Percentiles rank a stretch among this genome's conserved stretches.
These are phyloP conservation scores for Accipiter virgatus DNA, from an alignment of 2,113 vertebrate species.

Conservation along the genomic window DNA sequence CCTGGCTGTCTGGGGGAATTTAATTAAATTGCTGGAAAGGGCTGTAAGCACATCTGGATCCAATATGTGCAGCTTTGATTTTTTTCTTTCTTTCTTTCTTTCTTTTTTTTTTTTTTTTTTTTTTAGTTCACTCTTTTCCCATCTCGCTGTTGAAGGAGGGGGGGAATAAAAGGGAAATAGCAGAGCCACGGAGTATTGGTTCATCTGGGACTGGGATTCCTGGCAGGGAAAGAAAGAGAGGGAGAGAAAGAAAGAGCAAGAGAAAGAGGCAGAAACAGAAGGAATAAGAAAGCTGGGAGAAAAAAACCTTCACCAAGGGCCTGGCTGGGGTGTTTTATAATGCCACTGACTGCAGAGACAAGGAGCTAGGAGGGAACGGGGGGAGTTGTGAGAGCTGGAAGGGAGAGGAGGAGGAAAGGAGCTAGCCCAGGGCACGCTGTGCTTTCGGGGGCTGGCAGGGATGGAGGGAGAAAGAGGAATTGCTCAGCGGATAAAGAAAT, in stretches of 20 bases:
- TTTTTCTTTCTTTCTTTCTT: constrained; percentile 26
- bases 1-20: constrained; percentile 85
- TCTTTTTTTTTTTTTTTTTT: not conserved
- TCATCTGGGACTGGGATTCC: constrained; percentile 68
- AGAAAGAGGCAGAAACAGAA: not conserved
- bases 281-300: not conserved
- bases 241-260: constrained; percentile 19
- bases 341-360: too few relatives aligned
- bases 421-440: too few relatives aligned
- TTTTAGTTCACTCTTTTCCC: constrained; percentile 61
- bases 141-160: constrained; percentile 42
- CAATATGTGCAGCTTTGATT: constrained; percentile 83
- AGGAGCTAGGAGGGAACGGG: too few relatives aligned
- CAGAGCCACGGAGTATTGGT: constrained; percentile 44
- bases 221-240: constrained; percentile 50
- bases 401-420: too few relatives aligned
- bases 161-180: constrained; percentile 54
- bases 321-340: not conserved
- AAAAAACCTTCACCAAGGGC: not conserved
- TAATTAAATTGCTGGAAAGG: constrained; percentile 86
- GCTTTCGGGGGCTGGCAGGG: not conserved
- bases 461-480: not conserved
- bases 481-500: not conserved
- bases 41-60: constrained; percentile 82
- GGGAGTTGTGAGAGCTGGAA: too few relatives aligned